These are phyloP conservation scores for Tamandua tetradactyla DNA, from an alignment of 2,797 vertebrate species.

Conservation along the genomic window DNA sequence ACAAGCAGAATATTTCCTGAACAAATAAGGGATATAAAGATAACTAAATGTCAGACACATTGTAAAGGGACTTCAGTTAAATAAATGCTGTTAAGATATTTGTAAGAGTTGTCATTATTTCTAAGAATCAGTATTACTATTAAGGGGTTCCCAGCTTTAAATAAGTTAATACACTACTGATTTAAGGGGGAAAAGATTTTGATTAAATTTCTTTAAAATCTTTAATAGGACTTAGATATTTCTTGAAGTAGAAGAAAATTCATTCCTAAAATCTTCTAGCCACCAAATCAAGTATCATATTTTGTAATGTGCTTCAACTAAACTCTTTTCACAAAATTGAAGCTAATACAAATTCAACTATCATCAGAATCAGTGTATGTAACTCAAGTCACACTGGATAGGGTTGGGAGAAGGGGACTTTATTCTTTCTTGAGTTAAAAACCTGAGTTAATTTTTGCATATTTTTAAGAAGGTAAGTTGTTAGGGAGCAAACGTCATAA, in stretches of 20 bases:
- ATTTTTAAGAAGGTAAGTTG: slow-evolving; percentile 33
- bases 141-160: slow-evolving; percentile 11
- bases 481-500: not conserved
- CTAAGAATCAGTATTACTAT: slow-evolving; percentile 8
- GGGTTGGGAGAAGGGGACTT: not conserved
- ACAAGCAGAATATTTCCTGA: slow-evolving; percentile 28
- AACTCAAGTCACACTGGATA: not conserved
- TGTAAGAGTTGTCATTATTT: not conserved
- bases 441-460: slow-evolving; percentile 1
- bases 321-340: slow-evolving; percentile 1
- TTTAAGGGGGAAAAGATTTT: not conserved
- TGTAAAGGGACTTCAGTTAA: not conserved
- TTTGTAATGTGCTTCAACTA: not conserved
- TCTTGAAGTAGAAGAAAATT: not conserved
- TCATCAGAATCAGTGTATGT: not conserved
- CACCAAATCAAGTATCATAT: not conserved
- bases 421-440: not conserved
- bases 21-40: slow-evolving; percentile 5
- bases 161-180: not conserved
- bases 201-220: slow-evolving; percentile 1
- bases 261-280: not conserved
- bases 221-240: slow-evolving; percentile 29
- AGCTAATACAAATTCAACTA: not conserved
- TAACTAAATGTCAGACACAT: slow-evolving; percentile 11
- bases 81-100: not conserved